These are phyloP conservation scores for Apodemus speciosus DNA, from an alignment of 2,113 vertebrate genomes.

Conservation along the genomic window DNA sequence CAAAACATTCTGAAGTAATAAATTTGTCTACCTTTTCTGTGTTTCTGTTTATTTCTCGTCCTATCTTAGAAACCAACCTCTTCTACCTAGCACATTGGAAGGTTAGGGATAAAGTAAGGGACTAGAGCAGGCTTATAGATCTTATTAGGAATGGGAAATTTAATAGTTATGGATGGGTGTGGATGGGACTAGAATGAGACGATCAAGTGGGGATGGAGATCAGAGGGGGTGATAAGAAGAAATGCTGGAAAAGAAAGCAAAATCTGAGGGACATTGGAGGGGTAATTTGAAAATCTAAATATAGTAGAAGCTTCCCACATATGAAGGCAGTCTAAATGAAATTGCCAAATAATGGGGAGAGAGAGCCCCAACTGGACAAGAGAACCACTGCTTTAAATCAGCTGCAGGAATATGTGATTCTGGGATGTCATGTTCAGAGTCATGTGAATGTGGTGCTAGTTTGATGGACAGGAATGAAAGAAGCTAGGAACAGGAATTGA, in stretches of 20 bases:
- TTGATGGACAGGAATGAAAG: neutral
- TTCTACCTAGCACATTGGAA: neutral
- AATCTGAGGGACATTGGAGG: neutral
- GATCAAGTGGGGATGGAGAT: neutral
- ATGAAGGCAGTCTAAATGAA: neutral
- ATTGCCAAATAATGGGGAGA: neutral
- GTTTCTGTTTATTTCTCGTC: neutral
- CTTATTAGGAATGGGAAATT: neutral
- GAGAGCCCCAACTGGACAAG: neutral
- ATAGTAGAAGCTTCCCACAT: neutral
- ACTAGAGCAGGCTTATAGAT: neutral
- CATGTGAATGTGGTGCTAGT: neutral
- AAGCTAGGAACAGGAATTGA: neutral
- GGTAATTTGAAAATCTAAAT: neutral
- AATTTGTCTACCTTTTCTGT: neutral
- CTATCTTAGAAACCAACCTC: neutral
- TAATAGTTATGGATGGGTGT: neutral
- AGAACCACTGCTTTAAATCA: neutral
- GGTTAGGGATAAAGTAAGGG: neutral
- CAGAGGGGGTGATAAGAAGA: neutral
- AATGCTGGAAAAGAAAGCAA: neutral
- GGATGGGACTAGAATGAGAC: neutral
- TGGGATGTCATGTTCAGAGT: constrained; percentile 22
- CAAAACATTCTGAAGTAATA: neutral
- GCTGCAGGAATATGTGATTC: neutral